phyloP scores from a whole-genome alignment of 1,140 invertebrate species.

The Neodiprion virginianus region DNA sequence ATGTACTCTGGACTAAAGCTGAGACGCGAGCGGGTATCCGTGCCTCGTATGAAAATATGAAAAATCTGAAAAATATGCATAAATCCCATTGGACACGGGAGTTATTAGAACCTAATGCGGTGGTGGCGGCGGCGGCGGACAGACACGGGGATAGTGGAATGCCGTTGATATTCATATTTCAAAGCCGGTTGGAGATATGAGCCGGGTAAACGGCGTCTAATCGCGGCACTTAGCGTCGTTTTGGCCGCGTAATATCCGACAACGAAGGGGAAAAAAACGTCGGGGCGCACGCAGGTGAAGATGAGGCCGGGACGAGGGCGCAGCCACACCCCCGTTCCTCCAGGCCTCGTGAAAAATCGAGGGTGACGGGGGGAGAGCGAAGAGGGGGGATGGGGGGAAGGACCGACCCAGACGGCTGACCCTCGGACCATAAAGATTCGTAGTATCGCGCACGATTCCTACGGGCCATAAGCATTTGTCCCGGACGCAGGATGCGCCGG shows the following conservation, averaged over 20 bases:
- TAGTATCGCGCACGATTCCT: constrained; percentile 35
- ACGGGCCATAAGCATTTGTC: constrained; percentile 42
- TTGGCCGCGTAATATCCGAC: not conserved
- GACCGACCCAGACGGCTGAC: too few species aligned
- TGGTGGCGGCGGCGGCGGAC: not conserved
- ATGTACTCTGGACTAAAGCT: not conserved
- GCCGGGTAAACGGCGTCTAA: constrained; percentile 9
- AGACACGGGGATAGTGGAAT: not conserved
- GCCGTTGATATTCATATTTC: constrained; percentile 1
- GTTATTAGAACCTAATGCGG: not conserved
- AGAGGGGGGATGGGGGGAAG: too few species aligned
- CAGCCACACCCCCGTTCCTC: too few species aligned
- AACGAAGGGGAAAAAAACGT: constrained; percentile 11
- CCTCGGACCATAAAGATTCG: constrained; percentile 36
- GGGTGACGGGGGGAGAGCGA: too few species aligned
- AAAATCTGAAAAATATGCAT: constrained; percentile 2
- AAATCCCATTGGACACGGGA: not conserved
- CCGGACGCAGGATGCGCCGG: constrained; percentile 17
- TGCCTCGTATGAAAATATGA: not conserved
- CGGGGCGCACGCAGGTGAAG: constrained; percentile 10
- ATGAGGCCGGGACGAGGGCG: not conserved
- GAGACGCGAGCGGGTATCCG: not conserved
- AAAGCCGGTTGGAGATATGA: constrained; percentile 4
- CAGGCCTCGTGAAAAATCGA: too few species aligned
- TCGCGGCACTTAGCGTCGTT: constrained; percentile 11